A percentile compares a stretch with the other conserved stretches of the same genome.
Evolutionary conservation across 2,113 vertebrate genomes (phyloP).

Genomic region (Pedetes capensis): DNA sequence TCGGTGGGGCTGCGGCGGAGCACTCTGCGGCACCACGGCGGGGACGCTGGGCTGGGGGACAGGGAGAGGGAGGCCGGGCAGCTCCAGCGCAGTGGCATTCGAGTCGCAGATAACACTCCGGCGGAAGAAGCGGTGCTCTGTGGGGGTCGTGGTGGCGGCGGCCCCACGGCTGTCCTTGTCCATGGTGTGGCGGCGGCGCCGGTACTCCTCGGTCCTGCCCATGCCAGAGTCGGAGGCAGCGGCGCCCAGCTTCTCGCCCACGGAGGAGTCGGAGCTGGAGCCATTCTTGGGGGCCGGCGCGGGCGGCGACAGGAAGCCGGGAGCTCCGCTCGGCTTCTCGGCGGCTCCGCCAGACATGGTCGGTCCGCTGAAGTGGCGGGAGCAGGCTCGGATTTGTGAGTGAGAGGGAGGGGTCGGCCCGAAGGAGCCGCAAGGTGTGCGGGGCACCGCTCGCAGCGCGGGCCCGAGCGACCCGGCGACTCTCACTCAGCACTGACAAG

Average conservation of each 20-base stretch:
- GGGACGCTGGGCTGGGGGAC: slow-evolving; percentile 86
- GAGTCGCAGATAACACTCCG: slow-evolving; percentile 98
- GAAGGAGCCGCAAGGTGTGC: slow-evolving; percentile 23
- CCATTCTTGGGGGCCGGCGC: slow-evolving; percentile 93
- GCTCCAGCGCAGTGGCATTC: slow-evolving; percentile 94
- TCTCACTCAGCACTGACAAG: slow-evolving; percentile 50
- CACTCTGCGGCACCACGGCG: slow-evolving; percentile 68
- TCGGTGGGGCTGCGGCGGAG: slow-evolving; percentile 43
- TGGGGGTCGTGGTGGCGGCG: slow-evolving; percentile 82
- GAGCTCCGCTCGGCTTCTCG: slow-evolving; percentile 67
- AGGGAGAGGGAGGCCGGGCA: slow-evolving; percentile 90
- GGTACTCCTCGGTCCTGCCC: slow-evolving; percentile 86
- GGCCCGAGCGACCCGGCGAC: neutral
- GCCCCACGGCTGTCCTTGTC: slow-evolving; percentile 94
- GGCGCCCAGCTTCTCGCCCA: slow-evolving; percentile 81
- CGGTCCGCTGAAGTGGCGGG: neutral
- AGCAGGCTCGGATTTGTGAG: neutral
- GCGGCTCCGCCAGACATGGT: slow-evolving; percentile 82
- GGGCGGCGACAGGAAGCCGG: slow-evolving; percentile 84
- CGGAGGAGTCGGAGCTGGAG: slow-evolving; percentile 91
- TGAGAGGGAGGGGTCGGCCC: slow-evolving; percentile 22
- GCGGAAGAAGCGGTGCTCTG: slow-evolving; percentile 96
- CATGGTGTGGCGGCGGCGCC: slow-evolving; percentile 96
- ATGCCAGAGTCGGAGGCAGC: slow-evolving; percentile 58
- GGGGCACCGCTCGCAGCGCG: neutral